Evolutionary conservation across 2,797 vertebrate species (phyloP), one percentile per base, ranked within the genome.

Genomic region (Mormyrops boulengeri): DNA sequence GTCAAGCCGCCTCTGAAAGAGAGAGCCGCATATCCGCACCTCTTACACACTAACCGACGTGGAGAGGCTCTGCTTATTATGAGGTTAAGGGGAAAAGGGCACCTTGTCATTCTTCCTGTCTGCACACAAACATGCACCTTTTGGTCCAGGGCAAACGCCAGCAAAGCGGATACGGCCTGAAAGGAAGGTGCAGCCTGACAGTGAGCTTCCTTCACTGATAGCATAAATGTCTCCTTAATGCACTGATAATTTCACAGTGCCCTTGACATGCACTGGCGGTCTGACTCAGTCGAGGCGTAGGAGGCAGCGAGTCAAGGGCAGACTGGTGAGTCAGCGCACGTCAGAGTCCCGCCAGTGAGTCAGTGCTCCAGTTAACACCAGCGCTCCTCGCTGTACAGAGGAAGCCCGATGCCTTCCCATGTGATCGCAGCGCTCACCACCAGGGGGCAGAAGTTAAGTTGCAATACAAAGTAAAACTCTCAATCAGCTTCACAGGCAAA

Each of bases 1-100:
- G 93, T 94, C 92, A 94, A 85, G 93, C 91, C 89, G 94, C 93
- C 93, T 93, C 94, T 89, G 88, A 93, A 92, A 93, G 94, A 92
- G 91, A 93, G 34, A 22, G 34, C 92, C 22, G 49, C 19, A 50
- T 44, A 50, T 9, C 22, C 8, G 1, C 26, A 69, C 62, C 62
- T 14, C 80, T n/a, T 47, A 49, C 19, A 84, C 12, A 82, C 26
- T 14, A 62, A 62, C 7, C 22, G 9, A 3, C 2, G 6, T 6
- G 7, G 47, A 49, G 47, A 9, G 22, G 47, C 41, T 38, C 66
- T 62, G 53, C 53, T 26, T 62, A 62, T 62, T 26, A 26, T 26
- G 60, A 19, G 34, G 69, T 34, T 50, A 49, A 84, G 38, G 49
- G 49, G n/a, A n/a, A 49, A 85, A 50, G 5, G 34, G 19, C 47